Evolutionary conservation across 2,113 vertebrate species (phyloP).

Genomic region (Chrysochloris asiatica): DNA sequence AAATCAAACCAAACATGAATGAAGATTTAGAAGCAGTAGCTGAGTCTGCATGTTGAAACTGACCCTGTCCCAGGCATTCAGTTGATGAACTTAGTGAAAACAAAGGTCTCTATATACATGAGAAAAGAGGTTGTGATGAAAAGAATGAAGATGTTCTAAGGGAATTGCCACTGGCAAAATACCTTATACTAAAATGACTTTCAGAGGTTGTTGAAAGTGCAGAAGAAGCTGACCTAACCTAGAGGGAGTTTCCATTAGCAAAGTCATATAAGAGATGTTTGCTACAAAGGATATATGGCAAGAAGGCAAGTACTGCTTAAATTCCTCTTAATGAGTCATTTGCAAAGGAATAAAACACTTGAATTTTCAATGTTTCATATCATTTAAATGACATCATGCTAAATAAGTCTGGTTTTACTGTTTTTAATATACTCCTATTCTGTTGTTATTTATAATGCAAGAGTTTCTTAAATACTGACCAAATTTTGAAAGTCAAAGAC

Average conservation of each 20-base stretch:
- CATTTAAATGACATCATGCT: background rate
- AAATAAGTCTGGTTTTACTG: background rate
- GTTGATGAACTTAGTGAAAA: background rate
- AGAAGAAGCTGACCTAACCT: background rate
- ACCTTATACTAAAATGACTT: background rate
- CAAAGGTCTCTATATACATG: background rate
- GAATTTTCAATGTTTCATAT: background rate
- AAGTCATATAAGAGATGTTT: background rate
- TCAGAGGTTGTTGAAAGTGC: conserved; percentile 21
- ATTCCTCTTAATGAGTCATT: background rate
- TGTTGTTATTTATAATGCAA: background rate
- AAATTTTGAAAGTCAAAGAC: background rate
- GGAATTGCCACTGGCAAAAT: background rate
- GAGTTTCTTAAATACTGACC: background rate
- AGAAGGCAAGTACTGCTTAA: background rate
- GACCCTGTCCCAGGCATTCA: background rate
- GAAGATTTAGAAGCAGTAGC: background rate
- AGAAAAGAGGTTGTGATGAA: background rate
- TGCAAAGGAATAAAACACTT: background rate
- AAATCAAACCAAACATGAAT: background rate
- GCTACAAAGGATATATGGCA: background rate
- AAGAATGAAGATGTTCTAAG: background rate
- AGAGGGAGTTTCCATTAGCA: background rate
- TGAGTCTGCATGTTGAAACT: background rate
- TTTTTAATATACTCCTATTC: background rate